phyloP scores from a whole-genome alignment of 2,888 invertebrate species.

The Holacanthella duospinosa region DNA sequence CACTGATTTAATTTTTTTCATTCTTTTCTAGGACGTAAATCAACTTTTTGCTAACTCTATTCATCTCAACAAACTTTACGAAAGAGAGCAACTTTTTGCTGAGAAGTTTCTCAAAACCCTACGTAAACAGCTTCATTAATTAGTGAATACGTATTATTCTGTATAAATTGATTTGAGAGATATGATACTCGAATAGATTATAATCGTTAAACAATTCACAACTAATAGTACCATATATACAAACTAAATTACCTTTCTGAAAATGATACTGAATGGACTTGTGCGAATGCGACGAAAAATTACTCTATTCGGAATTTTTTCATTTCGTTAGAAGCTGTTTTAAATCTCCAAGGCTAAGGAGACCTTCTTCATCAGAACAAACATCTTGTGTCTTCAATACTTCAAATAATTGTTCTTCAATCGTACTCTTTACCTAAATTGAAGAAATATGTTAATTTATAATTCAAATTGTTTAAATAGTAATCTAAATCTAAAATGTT shows the following conservation, averaged over 20 bases:
- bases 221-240: no score
- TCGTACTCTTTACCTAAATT: constrained; percentile 46
- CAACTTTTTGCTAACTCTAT: background rate
- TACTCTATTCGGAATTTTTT: no score
- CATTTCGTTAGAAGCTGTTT: constrained; percentile 24
- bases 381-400: constrained; percentile 38
- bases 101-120: background rate
- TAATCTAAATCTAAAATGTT: no score
- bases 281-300: no score
- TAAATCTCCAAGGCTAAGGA: constrained; percentile 38
- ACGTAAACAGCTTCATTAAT: no score
- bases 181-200: no score
- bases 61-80: background rate
- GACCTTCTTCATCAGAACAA: constrained; percentile 32
- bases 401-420: constrained; percentile 57
- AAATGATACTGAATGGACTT: no score
- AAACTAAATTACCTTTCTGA: no score
- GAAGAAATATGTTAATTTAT: background rate
- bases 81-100: background rate
- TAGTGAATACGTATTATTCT: no score
- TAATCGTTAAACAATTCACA: no score
- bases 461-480: background rate
- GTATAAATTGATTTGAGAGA: no score
- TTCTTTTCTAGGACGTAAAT: background rate
- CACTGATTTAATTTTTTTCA: no score